Base-by-base conservation (phyloP, 2,888 invertebrate genomes). In the Labia minor region DNA sequence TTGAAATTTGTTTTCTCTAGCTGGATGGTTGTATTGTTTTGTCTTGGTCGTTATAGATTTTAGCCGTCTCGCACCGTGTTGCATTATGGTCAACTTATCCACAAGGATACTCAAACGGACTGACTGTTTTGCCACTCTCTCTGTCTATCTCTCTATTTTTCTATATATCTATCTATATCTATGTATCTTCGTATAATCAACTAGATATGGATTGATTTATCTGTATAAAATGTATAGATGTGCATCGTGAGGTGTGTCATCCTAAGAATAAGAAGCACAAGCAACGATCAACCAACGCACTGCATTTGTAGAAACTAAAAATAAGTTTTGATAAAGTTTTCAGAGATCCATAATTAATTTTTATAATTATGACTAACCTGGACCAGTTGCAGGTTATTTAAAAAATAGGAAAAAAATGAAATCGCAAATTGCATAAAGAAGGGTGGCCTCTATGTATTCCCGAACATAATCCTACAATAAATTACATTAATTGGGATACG, bases 31-130 rank as follows among this genome's bases (percentile, higher is more conserved):
- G 49, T 49, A 8, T 11, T 26, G 26, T 26, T 49, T 14, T 49
- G 49, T 49, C 49, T 49, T 49, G 49, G 4, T 49, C 49, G 49
- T 49, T 49, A 11, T 61, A 64, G 62, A 16, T 62, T 64, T 65
- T 66, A 68, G 67, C 63, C 67, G 64, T 64, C n/a, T n/a, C 61
- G 20, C 49, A 61, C 19, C 37, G 65, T 65, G 64, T 21, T 68
- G 62, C 67, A 67, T 62, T 21, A 14, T 62, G 62, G 21, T 62
- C 21, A 14, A 14, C 21, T 62, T 62, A 14, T 21, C 19, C 62
- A 21, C 14, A 1, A 11, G 21, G 21, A 19, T 62, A 18, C 62
- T 62, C 19, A 10, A 11, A 21, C 3, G 18, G 6, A 61, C 4
- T 61, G n/a, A n/a, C n/a, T n/a, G n/a, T n/a, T n/a, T n/a, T n/a